Percentiles rank a stretch among this genome's conserved stretches.
Conservation (phyloP, 2,113 vertebrate species). For the Illadopsis cleaveri region DNA sequence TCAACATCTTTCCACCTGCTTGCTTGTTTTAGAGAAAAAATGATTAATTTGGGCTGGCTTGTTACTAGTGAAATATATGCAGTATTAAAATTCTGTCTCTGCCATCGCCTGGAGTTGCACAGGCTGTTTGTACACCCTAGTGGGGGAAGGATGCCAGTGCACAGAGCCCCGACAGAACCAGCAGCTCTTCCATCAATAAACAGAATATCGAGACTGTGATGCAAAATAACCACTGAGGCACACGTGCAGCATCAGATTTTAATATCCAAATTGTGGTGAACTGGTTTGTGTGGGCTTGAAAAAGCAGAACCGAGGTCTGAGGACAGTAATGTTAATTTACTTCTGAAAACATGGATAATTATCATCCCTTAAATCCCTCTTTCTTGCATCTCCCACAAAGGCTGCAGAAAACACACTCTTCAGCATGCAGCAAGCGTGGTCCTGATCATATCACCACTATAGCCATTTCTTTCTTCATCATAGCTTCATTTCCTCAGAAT, state of each 20-base stretch:
- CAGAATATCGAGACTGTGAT: not conserved
- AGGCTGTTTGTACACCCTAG: slow-evolving; percentile 74
- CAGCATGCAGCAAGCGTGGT: not conserved
- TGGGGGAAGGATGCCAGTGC: slow-evolving; percentile 51
- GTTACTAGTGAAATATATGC: slow-evolving; percentile 13
- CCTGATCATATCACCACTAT: not conserved
- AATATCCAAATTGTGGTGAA: not conserved
- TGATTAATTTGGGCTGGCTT: slow-evolving; percentile 35
- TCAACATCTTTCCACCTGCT: not conserved
- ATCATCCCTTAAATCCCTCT: not conserved
- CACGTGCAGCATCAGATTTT: not conserved
- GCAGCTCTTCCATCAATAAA: not conserved
- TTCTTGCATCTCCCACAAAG: not conserved
- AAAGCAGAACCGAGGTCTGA: not conserved
- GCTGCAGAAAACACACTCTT: not conserved
- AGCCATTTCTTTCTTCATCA: not conserved
- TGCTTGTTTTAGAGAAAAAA: slow-evolving; percentile 25
- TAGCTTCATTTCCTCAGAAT: not conserved
- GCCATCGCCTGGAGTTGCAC: not conserved
- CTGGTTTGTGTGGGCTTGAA: not conserved
- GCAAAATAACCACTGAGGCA: not conserved
- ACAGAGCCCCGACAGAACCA: not conserved
- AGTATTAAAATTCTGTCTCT: slow-evolving; percentile 11
- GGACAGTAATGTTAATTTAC: not conserved
- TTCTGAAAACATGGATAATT: accelerated